Percentiles rank a stretch among this genome's conserved stretches.
These are phyloP conservation scores for Porphyrio hochstetteri DNA, from an alignment of 2,113 vertebrate species.

Conservation along the genomic window DNA sequence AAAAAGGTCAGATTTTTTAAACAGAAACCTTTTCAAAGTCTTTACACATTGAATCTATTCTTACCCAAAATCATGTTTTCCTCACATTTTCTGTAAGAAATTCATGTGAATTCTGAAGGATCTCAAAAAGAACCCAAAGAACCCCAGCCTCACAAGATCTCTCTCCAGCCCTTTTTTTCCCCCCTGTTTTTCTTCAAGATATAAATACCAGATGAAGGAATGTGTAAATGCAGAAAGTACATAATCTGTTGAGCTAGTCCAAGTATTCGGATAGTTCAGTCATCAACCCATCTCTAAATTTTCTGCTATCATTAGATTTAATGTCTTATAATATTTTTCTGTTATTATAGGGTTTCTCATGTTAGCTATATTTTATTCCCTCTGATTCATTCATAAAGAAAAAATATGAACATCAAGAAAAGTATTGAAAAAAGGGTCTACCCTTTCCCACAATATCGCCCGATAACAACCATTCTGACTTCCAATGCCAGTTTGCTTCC, in stretches of 20 bases:
- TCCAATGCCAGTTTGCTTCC: background rate
- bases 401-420: background rate
- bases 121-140: background rate
- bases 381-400: background rate
- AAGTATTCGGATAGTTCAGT: background rate
- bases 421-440: background rate
- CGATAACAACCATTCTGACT: background rate
- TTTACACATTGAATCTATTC: background rate
- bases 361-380: background rate
- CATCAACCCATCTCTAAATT: background rate
- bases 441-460: background rate
- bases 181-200: background rate
- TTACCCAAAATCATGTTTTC: background rate
- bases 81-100: background rate
- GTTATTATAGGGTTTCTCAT: background rate
- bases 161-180: background rate
- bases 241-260: background rate
- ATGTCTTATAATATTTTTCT: background rate
- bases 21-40: background rate
- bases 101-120: background rate
- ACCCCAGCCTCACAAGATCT: background rate
- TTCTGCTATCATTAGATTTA: background rate
- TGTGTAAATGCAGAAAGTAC: background rate
- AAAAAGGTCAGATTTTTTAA: background rate
- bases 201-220: background rate